These are phyloP conservation scores for Dipus sagitta DNA, from an alignment of 2,797 vertebrate species.

Conservation along the genomic window DNA sequence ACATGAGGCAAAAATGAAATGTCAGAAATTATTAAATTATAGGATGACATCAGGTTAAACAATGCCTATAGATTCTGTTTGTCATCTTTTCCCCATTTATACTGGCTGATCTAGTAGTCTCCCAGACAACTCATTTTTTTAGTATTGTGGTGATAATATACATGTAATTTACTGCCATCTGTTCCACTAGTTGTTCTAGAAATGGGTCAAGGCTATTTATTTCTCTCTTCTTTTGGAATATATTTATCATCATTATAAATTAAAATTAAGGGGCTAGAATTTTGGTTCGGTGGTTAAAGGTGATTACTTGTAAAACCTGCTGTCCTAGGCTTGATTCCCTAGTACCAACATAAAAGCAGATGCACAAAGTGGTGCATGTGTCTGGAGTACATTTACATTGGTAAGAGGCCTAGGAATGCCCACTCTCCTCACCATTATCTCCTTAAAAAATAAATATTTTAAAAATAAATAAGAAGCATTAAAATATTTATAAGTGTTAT, in stretches of 20 bases:
- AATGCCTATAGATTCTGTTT: slow-evolving; percentile 28
- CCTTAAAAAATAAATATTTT: no score
- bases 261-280: no score
- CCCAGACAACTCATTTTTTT: slow-evolving; percentile 8
- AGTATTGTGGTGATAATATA: slow-evolving; percentile 10
- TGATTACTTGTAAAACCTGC: no score
- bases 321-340: no score
- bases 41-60: not conserved
- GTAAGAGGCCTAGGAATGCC: no score
- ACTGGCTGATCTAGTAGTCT: not conserved
- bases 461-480: slow-evolving; percentile 2
- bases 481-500: not conserved
- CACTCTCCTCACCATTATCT: no score
- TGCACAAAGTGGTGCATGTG: no score
- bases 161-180: not conserved
- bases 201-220: not conserved
- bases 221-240: slow-evolving; percentile 48
- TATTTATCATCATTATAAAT: not conserved
- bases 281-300: no score
- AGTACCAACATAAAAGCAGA: no score
- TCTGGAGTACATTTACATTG: no score
- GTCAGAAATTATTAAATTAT: not conserved
- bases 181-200: not conserved
- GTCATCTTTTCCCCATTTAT: slow-evolving; percentile 23
- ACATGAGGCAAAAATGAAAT: not conserved